Base-by-base conservation (phyloP, 2,888 invertebrate species). In the Ferrisia virgata region DNA sequence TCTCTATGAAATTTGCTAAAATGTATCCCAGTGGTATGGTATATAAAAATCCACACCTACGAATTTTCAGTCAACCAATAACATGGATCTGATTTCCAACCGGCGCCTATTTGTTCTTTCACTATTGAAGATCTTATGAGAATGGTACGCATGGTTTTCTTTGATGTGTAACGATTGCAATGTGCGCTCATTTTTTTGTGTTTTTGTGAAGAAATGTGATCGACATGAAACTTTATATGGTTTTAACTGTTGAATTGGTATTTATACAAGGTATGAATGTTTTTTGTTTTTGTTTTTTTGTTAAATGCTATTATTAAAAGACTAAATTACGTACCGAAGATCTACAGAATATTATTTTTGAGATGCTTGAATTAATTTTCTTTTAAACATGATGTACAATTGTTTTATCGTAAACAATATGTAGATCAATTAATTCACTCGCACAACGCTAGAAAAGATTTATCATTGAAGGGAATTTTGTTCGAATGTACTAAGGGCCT, bases 31-130 rank as follows among this genome's bases (percentile, higher is more conserved):
- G 25, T 72, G 33, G 31, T 72, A 72, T 72, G 33, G 31, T 72
- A 72, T 33, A 72, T 72, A 72, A 72, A 72, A 72, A 31, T 31
- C 33, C n/a, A 72, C 72, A 72, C 72, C 72, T 72, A 72, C 72
- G 72, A 64, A 72, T 72, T 36, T 72, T 33, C 31, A 72, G 72
- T n/a, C n/a, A 72, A 36, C 33, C 72, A 72, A 72, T 58, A 33
- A 33, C 72, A 72, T 8, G 8, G 33, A 33, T 22, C 1, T 58
- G 8, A 58, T 22, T 31, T 22, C 33, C 11, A 33, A 72, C 15
- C n/a, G 72, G 18, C 31, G 72, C 72, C 25, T 72, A 15, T 2
- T 72, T 72, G 33, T 9, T 72, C 8, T n/a, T 72, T 22, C 6
- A 11, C 4, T 9, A n/a, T 18, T 18, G 72, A 18, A 72, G n/a